phyloP scores from a whole-genome alignment of 2,797 vertebrate species.

The Bufotes viridis region DNA sequence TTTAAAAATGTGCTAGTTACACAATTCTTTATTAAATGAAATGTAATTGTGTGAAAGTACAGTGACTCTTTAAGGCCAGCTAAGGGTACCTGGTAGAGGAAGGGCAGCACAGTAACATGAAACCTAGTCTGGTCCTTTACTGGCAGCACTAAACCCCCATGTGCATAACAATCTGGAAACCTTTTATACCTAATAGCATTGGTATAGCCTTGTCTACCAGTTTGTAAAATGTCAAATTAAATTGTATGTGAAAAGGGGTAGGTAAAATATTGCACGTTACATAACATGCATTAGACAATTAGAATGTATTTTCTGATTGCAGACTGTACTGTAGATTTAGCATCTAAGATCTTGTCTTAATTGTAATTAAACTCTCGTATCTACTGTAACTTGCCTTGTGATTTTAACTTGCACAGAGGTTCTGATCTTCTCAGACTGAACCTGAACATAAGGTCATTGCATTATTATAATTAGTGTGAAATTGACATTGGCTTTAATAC shows the following conservation, averaged over 20 bases:
- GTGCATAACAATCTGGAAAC: background rate
- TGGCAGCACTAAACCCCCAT: background rate
- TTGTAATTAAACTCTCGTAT: background rate
- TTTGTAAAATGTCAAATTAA: background rate
- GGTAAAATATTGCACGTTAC: background rate
- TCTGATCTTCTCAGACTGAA: background rate
- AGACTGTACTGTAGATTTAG: background rate
- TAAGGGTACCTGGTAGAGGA: no score
- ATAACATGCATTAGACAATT: background rate
- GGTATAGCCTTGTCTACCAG: background rate
- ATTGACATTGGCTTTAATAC: constrained; percentile 8
- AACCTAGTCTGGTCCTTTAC: no score
- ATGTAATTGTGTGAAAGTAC: no score
- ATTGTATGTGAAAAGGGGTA: background rate
- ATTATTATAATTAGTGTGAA: constrained; percentile 18
- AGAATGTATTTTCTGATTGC: background rate
- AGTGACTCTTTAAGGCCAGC: no score
- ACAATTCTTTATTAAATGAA: no score
- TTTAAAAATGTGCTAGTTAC: no score
- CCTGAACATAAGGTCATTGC: constrained; percentile 12
- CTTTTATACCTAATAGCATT: background rate
- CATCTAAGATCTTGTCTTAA: background rate
- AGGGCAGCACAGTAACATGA: no score
- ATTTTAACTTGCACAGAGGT: background rate
- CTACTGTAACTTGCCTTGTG: background rate